Evolutionary conservation across 2,797 vertebrate genomes (phyloP), one percentile per base, ranked within the genome.

Genomic region (Microhierax caerulescens): DNA sequence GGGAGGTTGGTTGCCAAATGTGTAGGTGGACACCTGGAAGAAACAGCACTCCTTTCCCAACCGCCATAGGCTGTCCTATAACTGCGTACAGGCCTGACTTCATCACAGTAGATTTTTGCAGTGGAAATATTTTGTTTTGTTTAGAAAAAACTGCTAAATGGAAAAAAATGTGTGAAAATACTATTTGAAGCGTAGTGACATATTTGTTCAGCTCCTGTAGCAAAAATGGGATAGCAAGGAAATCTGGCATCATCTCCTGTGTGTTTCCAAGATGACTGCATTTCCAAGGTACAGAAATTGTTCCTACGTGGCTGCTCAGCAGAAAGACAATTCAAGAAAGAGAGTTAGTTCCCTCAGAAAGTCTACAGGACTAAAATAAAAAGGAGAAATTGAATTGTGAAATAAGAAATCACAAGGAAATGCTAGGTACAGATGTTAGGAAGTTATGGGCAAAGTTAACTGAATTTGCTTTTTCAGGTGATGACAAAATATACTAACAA

Each of bases 341-440:
- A 36, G 30, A 10, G 11, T 34, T 45, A 63, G 45, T 53, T 86
- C 20, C 17, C 21, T 39, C 5, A 69, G 9, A 61, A 76, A 64
- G 32, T 20, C 34, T 50, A 19, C 2, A 3, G 5, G 41, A 50
- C 57, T 69, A 69, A 96, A 94, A 82, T 56, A 89, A 78, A 95
- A 87, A 56, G 43, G 67, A 91, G 53, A 82, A 91, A 69, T 18
- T 67, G 25, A 69, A 73, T n/a, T 83, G 19, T 41, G 16, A 88
- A 83, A 91, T 30, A 74, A 75, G 48, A 89, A 89, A 90, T 65
- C 27, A 50, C 43, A 75, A 78, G 45, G 17, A 76, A 82, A 86
- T 32, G 2, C 10, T 27, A 77, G 32, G 5, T 76, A 54, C 23
- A 43, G 37, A 32, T 23, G 8, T 39, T 76, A 65, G 11, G 36